A percentile compares a stretch with the other conserved stretches of the same genome.
Evolutionary conservation across 1,140 invertebrate genomes (phyloP).

Genomic region (Sitodiplosis mosellana): DNA sequence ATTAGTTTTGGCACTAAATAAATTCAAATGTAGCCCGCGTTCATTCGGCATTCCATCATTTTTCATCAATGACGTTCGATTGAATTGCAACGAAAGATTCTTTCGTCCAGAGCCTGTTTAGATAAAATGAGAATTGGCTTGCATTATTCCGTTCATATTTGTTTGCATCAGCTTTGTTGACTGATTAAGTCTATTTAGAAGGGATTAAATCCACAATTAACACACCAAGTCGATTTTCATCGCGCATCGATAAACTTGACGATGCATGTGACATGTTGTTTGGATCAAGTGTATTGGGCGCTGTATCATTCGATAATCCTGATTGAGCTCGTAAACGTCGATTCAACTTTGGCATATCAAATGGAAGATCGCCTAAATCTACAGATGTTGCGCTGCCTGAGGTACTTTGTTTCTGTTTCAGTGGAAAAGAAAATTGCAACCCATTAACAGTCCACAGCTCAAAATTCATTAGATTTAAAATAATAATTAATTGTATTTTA

Average conservation of each 20-base stretch:
- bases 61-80: not conserved
- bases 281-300: constrained; percentile 38
- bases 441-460: too few relatives aligned
- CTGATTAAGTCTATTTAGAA: too few relatives aligned
- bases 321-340: constrained; percentile 31
- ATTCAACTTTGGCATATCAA: constrained; percentile 75
- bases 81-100: constrained; percentile 35
- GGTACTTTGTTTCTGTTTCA: constrained; percentile 36
- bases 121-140: not conserved
- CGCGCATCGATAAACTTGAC: constrained; percentile 55
- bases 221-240: constrained; percentile 35
- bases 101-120: constrained; percentile 24
- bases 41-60: not conserved
- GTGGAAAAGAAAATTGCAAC: not conserved
- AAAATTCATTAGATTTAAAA: too few relatives aligned
- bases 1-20: constrained; percentile 54
- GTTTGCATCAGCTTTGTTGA: not conserved
- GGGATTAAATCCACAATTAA: constrained; percentile 8
- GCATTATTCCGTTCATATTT: constrained; percentile 1
- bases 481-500: not conserved
- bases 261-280: constrained; percentile 48
- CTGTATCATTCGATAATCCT: constrained; percentile 17
- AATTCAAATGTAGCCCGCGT: constrained; percentile 19
- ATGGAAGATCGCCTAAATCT: constrained; percentile 60
- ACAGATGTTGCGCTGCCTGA: constrained; percentile 52